phyloP scores from a whole-genome alignment of 2,797 vertebrate species.

The Pithecia hirsuta region DNA sequence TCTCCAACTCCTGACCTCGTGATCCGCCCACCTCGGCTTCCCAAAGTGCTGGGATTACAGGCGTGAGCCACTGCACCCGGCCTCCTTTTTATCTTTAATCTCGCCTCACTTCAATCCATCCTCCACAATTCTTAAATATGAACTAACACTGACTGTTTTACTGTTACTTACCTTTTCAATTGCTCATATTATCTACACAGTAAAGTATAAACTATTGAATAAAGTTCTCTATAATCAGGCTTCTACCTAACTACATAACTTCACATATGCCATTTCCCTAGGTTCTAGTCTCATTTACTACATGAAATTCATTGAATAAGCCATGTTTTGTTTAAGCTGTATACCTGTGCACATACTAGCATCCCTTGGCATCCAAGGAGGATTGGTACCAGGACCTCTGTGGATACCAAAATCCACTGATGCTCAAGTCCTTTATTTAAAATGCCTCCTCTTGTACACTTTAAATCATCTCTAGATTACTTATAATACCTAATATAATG shows the following conservation, averaged over 20 bases:
- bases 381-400: background rate
- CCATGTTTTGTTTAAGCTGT: background rate
- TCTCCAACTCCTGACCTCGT: no score
- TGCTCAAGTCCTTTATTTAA: no score
- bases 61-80: fast-evolving
- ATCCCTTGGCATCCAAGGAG: background rate
- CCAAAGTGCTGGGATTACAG: no score
- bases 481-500: background rate
- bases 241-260: background rate
- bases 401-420: background rate
- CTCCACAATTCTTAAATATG: background rate
- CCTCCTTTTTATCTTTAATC: no score
- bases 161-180: background rate
- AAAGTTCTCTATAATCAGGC: background rate
- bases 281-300: background rate
- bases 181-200: background rate
- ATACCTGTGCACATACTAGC: background rate
- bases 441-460: background rate
- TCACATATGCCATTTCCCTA: background rate
- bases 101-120: background rate
- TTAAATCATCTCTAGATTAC: background rate
- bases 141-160: background rate
- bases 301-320: background rate
- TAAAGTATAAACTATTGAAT: background rate
- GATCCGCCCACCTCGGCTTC: no score